A percentile compares a stretch with the other conserved stretches of the same genome.
These are phyloP conservation scores for Protobothrops mucrosquamatus DNA, from an alignment of 2,113 vertebrate species.

Conservation along the genomic window DNA sequence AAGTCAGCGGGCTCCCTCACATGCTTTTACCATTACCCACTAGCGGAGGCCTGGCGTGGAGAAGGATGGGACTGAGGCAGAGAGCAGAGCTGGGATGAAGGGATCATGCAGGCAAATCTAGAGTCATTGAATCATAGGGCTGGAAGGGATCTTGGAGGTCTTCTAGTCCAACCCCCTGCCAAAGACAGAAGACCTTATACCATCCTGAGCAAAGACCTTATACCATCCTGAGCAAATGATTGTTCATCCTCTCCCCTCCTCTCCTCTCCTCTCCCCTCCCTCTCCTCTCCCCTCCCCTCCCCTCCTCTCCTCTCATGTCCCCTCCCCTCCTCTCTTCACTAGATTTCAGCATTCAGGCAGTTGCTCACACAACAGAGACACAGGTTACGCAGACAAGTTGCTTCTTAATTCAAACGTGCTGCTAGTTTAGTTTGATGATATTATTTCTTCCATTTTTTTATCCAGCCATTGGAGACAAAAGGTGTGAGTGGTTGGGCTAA, in stretches of 20 bases:
- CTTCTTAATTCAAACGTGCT: slow-evolving; percentile 33
- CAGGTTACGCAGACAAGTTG: slow-evolving; percentile 55
- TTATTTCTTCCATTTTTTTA: neutral
- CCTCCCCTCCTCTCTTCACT: neutral
- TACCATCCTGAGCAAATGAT: neutral
- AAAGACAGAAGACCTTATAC: neutral
- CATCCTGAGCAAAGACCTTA: neutral
- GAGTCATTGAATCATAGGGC: neutral
- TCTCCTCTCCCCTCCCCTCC: fast-evolving
- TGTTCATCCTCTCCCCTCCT: neutral
- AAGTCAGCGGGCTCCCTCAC: slow-evolving; percentile 76
- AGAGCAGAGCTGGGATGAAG: too few species aligned
- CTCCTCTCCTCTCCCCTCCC: too few species aligned
- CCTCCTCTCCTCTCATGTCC: fast-evolving
- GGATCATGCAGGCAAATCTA: neutral
- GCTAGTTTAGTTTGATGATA: slow-evolving; percentile 59
- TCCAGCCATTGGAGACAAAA: slow-evolving; percentile 39
- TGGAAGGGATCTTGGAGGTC: neutral
- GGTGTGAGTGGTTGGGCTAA: neutral
- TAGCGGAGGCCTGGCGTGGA: neutral
- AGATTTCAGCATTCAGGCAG: slow-evolving; percentile 46
- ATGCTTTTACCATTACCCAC: slow-evolving; percentile 77
- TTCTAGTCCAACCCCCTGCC: neutral
- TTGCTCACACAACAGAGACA: slow-evolving; percentile 51
- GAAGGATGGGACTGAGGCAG: too few species aligned